Percentiles rank a stretch among this genome's conserved stretches.
Conservation (phyloP, 23 tunicate genomes). For the Ascidia mentula region DNA sequence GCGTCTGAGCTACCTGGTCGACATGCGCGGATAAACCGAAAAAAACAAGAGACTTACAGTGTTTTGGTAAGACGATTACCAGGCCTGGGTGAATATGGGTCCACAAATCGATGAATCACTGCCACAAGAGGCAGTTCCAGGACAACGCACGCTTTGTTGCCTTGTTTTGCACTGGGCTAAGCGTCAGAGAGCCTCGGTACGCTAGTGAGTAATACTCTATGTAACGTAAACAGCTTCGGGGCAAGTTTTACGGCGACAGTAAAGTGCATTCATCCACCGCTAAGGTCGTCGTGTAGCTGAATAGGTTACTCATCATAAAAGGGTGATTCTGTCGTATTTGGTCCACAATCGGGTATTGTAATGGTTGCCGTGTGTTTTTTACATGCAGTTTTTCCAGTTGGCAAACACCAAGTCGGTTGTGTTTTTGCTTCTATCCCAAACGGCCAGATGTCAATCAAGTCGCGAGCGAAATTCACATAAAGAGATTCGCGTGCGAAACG, state of each 20-base stretch:
- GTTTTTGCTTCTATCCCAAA: neutral
- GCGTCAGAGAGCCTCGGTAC: too few species aligned
- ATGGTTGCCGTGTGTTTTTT: too few species aligned
- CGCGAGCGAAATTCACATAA: neutral
- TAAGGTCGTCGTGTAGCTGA: too few species aligned
- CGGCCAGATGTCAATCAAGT: conserved; percentile 1
- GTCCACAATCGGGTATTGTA: too few species aligned
- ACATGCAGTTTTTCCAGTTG: too few species aligned
- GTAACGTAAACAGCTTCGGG: conserved; percentile 11
- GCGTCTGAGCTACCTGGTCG: neutral
- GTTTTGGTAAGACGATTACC: conserved; percentile 7
- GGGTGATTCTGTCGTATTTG: too few species aligned
- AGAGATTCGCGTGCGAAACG: neutral
- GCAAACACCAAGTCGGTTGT: too few species aligned
- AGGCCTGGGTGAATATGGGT: neutral
- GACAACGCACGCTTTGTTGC: conserved; percentile 6
- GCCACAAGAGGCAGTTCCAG: neutral
- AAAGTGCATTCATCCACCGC: neutral
- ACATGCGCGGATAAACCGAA: too few species aligned
- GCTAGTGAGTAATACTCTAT: neutral
- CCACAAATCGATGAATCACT: neutral
- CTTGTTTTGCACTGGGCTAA: conserved; percentile 2
- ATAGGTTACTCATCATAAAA: too few species aligned
- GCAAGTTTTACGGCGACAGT: neutral
- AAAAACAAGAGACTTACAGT: neutral